These are phyloP conservation scores for Chlorops oryzae DNA, from an alignment of 1,140 invertebrate species.

Conservation along the genomic window DNA sequence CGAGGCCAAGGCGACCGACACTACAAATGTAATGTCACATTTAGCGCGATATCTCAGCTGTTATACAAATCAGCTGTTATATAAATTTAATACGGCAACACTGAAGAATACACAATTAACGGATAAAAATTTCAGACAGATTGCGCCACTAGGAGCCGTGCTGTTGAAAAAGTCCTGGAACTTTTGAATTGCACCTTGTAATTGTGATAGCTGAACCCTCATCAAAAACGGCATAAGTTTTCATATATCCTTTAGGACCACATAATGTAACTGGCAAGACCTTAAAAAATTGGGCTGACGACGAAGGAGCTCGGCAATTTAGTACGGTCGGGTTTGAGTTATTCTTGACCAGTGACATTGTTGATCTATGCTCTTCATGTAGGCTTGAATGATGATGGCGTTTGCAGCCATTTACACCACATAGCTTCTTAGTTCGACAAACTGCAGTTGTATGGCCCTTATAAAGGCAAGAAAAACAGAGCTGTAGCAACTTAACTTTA, in stretches of 20 bases:
- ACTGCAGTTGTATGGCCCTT: background rate
- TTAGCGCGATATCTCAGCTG: too few species aligned
- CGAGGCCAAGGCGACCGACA: too few species aligned
- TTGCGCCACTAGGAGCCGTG: too few species aligned
- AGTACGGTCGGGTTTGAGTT: background rate
- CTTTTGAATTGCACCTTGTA: too few species aligned
- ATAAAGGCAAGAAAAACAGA: constrained; percentile 1
- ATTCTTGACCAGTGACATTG: background rate
- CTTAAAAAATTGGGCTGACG: background rate
- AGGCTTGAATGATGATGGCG: background rate
- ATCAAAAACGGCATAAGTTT: background rate
- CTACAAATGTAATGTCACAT: too few species aligned
- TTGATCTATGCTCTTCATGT: background rate
- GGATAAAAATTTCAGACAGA: too few species aligned
- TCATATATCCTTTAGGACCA: background rate
- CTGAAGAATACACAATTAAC: too few species aligned
- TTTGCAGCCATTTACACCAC: background rate
- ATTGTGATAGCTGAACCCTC: background rate
- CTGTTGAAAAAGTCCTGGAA: too few species aligned
- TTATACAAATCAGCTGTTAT: too few species aligned
- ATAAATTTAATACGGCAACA: too few species aligned
- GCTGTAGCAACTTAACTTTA: background rate
- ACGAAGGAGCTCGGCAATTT: background rate
- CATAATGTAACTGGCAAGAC: background rate
- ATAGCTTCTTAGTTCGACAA: constrained; percentile 1